Base-by-base conservation (phyloP, 2,797 vertebrate genomes). In the Melanogrammus aeglefinus region DNA sequence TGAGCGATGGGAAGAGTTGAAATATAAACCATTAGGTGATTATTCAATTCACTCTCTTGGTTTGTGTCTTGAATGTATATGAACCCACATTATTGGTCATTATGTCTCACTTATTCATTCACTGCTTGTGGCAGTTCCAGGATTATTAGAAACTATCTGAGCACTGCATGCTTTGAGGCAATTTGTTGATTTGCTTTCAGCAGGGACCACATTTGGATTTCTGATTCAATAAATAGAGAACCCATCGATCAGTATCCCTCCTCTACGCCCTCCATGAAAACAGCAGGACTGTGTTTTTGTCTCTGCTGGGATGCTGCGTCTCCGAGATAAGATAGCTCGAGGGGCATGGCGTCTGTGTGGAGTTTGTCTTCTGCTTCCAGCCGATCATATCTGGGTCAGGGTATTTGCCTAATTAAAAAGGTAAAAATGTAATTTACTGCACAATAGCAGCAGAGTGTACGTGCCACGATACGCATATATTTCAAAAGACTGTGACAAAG, bases 331-430 rank as follows among this genome's bases (percentile, higher is more conserved):
- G 82, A 90, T 85, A 84, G 72, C 80, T 85, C 0, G 87, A 91
- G 88, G 85, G 84, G 75, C 7, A 24, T 1, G 21, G 75, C 75
- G 83, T 84, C 87, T 89, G 86, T 78, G 76, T 84, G 84, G 29
- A 35, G 66, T 88, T 86, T 75, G 39, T 81, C 85, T 87, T 78
- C 76, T 36, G 73, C 86, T 86, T 87, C 77, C 82, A 84, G 75
- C 80, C 33, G 84, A 91, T 90, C 75, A 84, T 91, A 93, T 93
- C 89, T 92, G 84, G 88, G 91, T 89, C 89, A 89, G 88, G 87
- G 87, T 90, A 91, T 91, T 91, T 88, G 79, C 86, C 90, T 91
- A 91, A 93, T 94, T 90, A 91, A 77, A 87, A 86, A 83, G 85
- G 83, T 77, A 82, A 89, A 86, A 76, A 70, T 74, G 74, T 80